phyloP scores from a whole-genome alignment of 2,113 vertebrate genomes.

The Dendrocopos noguchii region DNA sequence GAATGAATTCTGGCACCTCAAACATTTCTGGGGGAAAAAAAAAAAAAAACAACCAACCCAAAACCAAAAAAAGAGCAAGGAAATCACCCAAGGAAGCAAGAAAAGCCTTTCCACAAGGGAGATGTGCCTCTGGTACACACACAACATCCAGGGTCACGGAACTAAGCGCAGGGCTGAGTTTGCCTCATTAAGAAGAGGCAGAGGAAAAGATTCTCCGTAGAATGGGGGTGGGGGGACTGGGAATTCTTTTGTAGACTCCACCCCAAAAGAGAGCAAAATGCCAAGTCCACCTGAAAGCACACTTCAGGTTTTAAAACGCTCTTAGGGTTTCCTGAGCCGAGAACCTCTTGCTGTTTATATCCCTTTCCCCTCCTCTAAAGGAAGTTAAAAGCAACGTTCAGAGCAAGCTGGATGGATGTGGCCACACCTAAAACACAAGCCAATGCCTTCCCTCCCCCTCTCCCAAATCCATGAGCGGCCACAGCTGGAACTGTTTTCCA shows the following conservation, averaged over 20 bases:
- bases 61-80: not conserved
- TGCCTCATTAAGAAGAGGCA: not conserved
- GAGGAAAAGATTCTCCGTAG: not conserved
- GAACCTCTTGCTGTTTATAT: slow-evolving; percentile 6
- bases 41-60: no score
- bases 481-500: slow-evolving; percentile 82
- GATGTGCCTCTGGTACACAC: not conserved
- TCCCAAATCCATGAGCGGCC: slow-evolving; percentile 57
- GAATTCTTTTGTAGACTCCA: not conserved
- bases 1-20: slow-evolving; percentile 34
- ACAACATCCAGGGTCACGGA: not conserved
- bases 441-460: slow-evolving; percentile 48
- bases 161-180: not conserved
- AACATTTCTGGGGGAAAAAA: not conserved
- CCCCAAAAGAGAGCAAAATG: not conserved
- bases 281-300: slow-evolving; percentile 12
- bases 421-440: slow-evolving; percentile 77
- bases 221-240: not conserved
- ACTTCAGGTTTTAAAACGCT: slow-evolving; percentile 10
- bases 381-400: slow-evolving; percentile 53
- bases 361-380: slow-evolving; percentile 42
- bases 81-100: not conserved
- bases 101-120: not conserved
- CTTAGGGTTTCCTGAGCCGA: slow-evolving; percentile 37
- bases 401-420: slow-evolving; percentile 41